Percentiles rank a stretch among this genome's conserved stretches.
Evolutionary conservation across 2,113 vertebrate species (phyloP).

Genomic region (Dicerorhinus sumatrensis): DNA sequence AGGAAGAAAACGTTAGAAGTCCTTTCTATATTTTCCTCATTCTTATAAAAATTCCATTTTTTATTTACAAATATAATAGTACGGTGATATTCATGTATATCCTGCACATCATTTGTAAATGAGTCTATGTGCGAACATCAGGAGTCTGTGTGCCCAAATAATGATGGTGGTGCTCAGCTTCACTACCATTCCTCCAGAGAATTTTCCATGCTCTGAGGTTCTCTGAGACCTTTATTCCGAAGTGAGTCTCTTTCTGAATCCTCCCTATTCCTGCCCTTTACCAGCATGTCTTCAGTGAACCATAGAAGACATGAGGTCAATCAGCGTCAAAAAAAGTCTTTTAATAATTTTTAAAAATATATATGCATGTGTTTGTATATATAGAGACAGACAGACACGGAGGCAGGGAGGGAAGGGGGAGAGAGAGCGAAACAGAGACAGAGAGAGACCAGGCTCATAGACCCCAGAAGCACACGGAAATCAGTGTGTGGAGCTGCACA

Average conservation of each 20-base stretch:
- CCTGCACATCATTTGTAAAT: background rate
- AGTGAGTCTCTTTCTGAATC: background rate
- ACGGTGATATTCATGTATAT: accelerated
- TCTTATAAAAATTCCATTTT: background rate
- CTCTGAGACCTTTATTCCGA: background rate
- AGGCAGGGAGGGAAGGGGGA: no score
- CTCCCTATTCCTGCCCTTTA: background rate
- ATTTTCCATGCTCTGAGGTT: background rate
- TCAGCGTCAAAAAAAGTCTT: background rate
- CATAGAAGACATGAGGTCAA: background rate
- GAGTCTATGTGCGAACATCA: background rate
- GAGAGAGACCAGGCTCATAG: background rate
- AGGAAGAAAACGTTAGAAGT: background rate
- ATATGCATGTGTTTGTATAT: no score
- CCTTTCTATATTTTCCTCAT: background rate
- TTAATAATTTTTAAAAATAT: background rate
- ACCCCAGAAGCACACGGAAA: background rate
- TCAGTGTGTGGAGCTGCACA: background rate
- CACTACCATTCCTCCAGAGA: background rate
- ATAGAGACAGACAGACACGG: no score
- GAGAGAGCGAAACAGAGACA: background rate
- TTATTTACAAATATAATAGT: background rate
- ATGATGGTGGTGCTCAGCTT: background rate
- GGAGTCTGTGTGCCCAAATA: background rate
- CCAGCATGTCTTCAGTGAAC: background rate